These are phyloP conservation scores for Peromyscus eremicus DNA, from an alignment of 2,797 vertebrate genomes.

Conservation along the genomic window DNA sequence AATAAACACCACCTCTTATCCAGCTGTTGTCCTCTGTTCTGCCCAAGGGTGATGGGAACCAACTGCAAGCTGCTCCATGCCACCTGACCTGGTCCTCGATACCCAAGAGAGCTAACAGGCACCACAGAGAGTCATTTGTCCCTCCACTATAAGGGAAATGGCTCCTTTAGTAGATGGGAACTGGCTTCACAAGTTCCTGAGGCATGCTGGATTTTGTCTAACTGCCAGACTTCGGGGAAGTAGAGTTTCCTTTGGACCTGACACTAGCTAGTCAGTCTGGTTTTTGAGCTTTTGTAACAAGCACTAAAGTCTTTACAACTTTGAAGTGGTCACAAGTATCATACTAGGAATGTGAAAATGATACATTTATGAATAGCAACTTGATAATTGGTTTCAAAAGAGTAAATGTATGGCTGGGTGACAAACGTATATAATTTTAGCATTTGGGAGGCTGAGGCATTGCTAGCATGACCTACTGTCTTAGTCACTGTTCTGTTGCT, in stretches of 20 bases:
- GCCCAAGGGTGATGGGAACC: too few relatives aligned
- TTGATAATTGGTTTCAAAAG: conserved; percentile 40
- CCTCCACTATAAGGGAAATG: neutral
- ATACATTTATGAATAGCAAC: conserved; percentile 45
- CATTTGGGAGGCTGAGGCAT: neutral
- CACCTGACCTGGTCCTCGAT: too few relatives aligned
- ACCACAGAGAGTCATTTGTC: neutral
- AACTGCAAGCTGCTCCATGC: too few relatives aligned
- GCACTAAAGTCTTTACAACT: conserved; percentile 5
- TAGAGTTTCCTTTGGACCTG: neutral
- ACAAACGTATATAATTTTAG: too few relatives aligned
- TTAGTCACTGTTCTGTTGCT: neutral
- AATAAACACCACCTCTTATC: too few relatives aligned
- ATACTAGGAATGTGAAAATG: conserved; percentile 30
- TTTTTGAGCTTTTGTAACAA: neutral
- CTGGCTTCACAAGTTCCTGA: neutral
- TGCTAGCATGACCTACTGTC: neutral
- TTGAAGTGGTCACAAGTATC: conserved; percentile 38
- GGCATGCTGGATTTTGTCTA: neutral
- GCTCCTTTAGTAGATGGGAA: too few relatives aligned
- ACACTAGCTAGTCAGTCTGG: neutral
- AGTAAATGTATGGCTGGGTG: neutral
- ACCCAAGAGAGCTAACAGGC: neutral
- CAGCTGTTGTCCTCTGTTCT: too few relatives aligned
- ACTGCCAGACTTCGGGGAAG: neutral